Evolutionary conservation across 2,797 vertebrate genomes (phyloP).

Genomic region (Gorsachius magnificus): DNA sequence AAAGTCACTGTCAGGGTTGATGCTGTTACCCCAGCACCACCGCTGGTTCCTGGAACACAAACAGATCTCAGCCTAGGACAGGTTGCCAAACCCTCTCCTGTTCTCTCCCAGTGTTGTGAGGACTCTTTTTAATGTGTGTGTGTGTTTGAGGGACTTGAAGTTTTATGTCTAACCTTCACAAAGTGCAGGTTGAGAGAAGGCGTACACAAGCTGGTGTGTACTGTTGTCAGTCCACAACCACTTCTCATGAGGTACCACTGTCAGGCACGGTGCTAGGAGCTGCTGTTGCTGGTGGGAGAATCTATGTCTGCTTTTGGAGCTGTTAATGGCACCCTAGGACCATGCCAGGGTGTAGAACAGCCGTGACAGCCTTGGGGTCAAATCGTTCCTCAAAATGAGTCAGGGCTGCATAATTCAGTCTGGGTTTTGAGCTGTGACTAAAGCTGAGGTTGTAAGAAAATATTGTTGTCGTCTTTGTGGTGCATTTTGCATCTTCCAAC

Average conservation of each 20-base stretch:
- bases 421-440: not conserved
- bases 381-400: not conserved
- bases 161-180: not conserved
- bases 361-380: not conserved
- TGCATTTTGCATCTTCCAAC: not conserved
- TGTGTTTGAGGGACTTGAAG: not conserved
- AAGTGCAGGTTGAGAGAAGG: not conserved
- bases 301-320: not conserved
- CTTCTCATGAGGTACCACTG: not conserved
- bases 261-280: not conserved
- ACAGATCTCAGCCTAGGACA: not conserved
- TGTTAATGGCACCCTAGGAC: not conserved
- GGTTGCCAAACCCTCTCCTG: not conserved
- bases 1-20: not conserved
- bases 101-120: not conserved
- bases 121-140: not conserved
- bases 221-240: not conserved
- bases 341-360: not conserved
- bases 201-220: not conserved
- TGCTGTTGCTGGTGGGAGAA: not conserved
- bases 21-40: not conserved
- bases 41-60: not conserved
- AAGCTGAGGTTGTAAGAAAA: not conserved
- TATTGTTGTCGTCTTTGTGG: not conserved
- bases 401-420: not conserved